These are phyloP conservation scores for Anolis apletophallus DNA, from an alignment of 2,797 vertebrate species.

Conservation along the genomic window DNA sequence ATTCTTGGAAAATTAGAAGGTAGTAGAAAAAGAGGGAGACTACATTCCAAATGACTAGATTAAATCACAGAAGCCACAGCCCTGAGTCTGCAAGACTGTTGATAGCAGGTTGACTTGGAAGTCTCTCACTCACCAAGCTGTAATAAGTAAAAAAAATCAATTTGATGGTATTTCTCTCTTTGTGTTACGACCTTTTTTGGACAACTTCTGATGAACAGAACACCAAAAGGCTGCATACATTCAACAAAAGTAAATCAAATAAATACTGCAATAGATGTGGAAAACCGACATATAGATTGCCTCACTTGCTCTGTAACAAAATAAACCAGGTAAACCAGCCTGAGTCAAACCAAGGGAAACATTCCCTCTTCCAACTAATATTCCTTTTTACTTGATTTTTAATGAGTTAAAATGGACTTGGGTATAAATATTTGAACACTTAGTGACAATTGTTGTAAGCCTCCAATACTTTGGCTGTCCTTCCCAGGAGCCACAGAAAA, in stretches of 20 bases:
- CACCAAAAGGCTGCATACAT: neutral
- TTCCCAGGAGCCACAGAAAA: slow-evolving; percentile 17
- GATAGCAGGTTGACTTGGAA: no score
- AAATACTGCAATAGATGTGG: no score
- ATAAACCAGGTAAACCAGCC: slow-evolving; percentile 56
- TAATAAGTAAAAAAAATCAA: no score
- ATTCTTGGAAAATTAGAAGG: no score
- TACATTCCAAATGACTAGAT: no score
- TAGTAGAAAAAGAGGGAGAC: no score
- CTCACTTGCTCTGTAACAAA: neutral
- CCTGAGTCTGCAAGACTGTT: no score
- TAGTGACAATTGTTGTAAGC: slow-evolving; percentile 12
- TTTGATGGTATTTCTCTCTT: neutral
- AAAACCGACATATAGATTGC: no score
- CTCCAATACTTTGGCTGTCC: slow-evolving; percentile 25
- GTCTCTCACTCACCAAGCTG: no score
- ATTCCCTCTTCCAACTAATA: neutral
- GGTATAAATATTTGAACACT: slow-evolving; percentile 47
- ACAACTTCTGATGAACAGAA: slow-evolving; percentile 39
- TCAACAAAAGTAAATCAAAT: no score
- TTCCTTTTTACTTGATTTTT: slow-evolving; percentile 38
- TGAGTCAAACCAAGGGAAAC: slow-evolving; percentile 52
- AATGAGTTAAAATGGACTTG: slow-evolving; percentile 33
- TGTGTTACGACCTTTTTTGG: neutral
- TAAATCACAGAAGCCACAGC: no score